Base-by-base conservation (phyloP, 2,113 vertebrate genomes). In the Scomber scombrus region DNA sequence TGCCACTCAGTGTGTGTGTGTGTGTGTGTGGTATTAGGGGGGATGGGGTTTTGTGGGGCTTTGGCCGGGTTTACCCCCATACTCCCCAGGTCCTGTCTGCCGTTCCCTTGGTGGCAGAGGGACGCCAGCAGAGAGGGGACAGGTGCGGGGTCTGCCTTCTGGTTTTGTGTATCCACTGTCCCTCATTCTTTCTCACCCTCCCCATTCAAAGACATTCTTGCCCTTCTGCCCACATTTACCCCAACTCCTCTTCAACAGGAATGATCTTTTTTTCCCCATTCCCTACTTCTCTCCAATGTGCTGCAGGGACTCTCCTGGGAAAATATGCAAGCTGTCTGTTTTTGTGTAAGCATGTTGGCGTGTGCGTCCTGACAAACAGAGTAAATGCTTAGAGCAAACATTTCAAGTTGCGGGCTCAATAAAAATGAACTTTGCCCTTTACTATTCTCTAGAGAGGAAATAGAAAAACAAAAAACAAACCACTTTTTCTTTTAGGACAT, bases 1-100 rank as follows among this genome's bases (percentile, higher is more conserved):
- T 62, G 81, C 92, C 93, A 96, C 89, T 97, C 95, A 93, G 80
- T 50, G 76, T 93, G 92, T 86, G 90, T 68, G 58, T 71, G 23
- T 26, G 88, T 74, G 86, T 69, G 76, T 55, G 81, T 82, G 71
- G 16, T 52, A 43, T 58, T 15, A 18, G 21, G 71, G 31, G 65
- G 51, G 58, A 23, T 26, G 64, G 77, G 66, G 61, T 31, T 71
- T 78, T 72, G 80, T 45, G 69, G 54, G 71, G n/a, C 26, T 68
- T 68, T 85, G 81, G 67, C 68, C 75, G 75, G 21, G 45, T 56
- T 76, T 68, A 77, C 62, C 80, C 81, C 67, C 40, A 11, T 79
- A 67, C 85, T 79, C 81, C 78, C 72, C 46, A 80, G 80, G 84
- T 81, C 46, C 85, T 75, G 88, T 85, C 88, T 93, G 91, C 89